Evolutionary conservation across 2,888 invertebrate species (phyloP).

Genomic region (Linnaemya tessellans): DNA sequence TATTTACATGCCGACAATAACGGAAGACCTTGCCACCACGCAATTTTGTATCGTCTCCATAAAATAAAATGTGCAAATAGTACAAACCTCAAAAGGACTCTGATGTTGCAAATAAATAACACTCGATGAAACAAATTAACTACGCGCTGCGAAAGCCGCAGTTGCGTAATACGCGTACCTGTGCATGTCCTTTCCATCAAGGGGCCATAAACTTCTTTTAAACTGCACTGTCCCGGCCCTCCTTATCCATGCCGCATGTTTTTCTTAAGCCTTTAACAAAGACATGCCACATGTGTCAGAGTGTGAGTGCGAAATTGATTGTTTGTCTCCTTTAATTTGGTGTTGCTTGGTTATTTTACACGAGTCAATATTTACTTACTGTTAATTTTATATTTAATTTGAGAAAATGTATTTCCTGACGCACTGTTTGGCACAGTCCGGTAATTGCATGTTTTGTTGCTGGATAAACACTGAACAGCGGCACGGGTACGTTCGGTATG

Average conservation of each 20-base stretch:
- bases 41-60: conserved; percentile 38
- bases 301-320: conserved; percentile 12
- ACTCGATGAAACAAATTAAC: conserved; percentile 10
- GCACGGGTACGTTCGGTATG: conserved; percentile 84
- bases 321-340: conserved; percentile 16
- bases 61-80: conserved; percentile 11
- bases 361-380: conserved; percentile 78
- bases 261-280: conserved; percentile 1
- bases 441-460: conserved; percentile 86
- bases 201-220: not conserved
- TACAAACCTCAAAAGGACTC: conserved; percentile 30
- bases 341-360: conserved; percentile 44
- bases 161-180: not conserved
- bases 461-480: conserved; percentile 85
- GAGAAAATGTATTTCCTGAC: conserved; percentile 85
- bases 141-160: not conserved
- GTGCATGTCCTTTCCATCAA: not conserved
- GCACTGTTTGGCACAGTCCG: conserved; percentile 85
- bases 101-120: not conserved
- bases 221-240: not conserved
- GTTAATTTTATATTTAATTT: conserved; percentile 83
- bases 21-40: not conserved
- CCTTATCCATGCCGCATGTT: not conserved
- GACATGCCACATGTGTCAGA: not conserved
- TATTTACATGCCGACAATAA: conserved; percentile 2